Percentiles rank a stretch among this genome's conserved stretches.
These are phyloP conservation scores for Cliona cf. orientalis DNA, from an alignment of 37 sponge, comb jelly and placozoan species.

Conservation along the genomic window DNA sequence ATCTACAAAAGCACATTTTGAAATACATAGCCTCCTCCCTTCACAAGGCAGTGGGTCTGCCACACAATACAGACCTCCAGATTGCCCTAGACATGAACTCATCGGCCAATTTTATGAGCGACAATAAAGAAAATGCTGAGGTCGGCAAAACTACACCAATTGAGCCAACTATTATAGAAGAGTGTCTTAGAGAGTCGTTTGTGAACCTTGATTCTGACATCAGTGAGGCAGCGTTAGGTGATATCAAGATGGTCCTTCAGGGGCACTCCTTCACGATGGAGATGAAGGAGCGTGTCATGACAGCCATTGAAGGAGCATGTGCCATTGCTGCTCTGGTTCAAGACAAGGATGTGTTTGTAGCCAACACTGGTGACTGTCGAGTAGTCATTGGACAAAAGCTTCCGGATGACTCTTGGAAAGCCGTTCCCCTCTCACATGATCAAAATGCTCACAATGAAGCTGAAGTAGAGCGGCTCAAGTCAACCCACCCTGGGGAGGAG, in stretches of 20 bases:
- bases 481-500: conserved; percentile 84
- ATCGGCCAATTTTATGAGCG: background rate
- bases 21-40: conserved; percentile 22
- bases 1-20: conserved; percentile 63
- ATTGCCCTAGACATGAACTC: conserved; percentile 21
- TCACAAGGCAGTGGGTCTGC: background rate
- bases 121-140: background rate
- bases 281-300: conserved; percentile 38
- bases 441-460: conserved; percentile 71
- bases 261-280: conserved; percentile 51
- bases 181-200: conserved; percentile 34
- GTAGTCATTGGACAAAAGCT: conserved; percentile 65
- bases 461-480: conserved; percentile 67
- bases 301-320: conserved; percentile 76
- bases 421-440: conserved; percentile 71
- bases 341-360: conserved; percentile 53
- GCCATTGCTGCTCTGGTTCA: conserved; percentile 44
- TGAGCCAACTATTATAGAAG: too few relatives aligned
- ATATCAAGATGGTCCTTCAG: conserved; percentile 26
- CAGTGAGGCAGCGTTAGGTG: conserved; percentile 42
- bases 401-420: conserved; percentile 41
- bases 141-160: too few relatives aligned
- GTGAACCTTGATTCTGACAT: conserved; percentile 54
- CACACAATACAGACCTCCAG: background rate
- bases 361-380: conserved; percentile 89